phyloP scores from a whole-genome alignment of 2,113 vertebrate genomes.

The Misgurnus anguillicaudatus region DNA sequence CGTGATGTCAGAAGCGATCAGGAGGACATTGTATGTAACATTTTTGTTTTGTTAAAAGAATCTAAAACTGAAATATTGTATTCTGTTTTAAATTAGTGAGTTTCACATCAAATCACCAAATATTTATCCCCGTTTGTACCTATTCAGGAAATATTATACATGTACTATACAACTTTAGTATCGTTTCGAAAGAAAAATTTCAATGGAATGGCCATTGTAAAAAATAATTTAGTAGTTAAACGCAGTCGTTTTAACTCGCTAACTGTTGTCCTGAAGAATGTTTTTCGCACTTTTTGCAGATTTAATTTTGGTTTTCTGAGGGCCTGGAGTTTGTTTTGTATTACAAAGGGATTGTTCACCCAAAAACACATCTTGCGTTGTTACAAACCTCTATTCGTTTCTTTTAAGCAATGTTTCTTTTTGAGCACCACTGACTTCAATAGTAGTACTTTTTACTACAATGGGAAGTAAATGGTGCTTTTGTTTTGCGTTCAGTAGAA shows the following conservation, averaged over 20 bases:
- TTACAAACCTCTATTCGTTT: too few relatives aligned
- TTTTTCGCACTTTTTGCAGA: conserved; percentile 51
- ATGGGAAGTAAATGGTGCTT: too few relatives aligned
- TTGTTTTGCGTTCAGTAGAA: too few relatives aligned
- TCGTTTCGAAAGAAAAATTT: conserved; percentile 39
- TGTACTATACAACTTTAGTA: conserved; percentile 43
- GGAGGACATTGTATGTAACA: conserved; percentile 48
- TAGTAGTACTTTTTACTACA: too few relatives aligned
- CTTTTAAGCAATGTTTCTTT: too few relatives aligned
- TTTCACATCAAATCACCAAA: conserved; percentile 48
- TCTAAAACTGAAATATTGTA: conserved; percentile 42
- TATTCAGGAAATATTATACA: conserved; percentile 46
- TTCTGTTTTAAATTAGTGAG: conserved; percentile 52
- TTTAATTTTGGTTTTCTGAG: conserved; percentile 17
- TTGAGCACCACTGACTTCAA: too few relatives aligned
- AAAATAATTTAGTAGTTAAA: conserved; percentile 28
- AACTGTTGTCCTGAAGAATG: conserved; percentile 33
- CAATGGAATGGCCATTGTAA: conserved; percentile 42
- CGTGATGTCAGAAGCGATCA: conserved; percentile 45
- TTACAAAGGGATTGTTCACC: background rate
- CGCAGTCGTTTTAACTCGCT: conserved; percentile 36
- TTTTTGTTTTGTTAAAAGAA: conserved; percentile 34
- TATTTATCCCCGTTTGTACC: conserved; percentile 49
- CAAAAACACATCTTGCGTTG: too few relatives aligned
- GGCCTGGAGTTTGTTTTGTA: conserved; percentile 40